Base-by-base conservation (phyloP, 2,113 vertebrate species). In the Mastomys coucha region DNA sequence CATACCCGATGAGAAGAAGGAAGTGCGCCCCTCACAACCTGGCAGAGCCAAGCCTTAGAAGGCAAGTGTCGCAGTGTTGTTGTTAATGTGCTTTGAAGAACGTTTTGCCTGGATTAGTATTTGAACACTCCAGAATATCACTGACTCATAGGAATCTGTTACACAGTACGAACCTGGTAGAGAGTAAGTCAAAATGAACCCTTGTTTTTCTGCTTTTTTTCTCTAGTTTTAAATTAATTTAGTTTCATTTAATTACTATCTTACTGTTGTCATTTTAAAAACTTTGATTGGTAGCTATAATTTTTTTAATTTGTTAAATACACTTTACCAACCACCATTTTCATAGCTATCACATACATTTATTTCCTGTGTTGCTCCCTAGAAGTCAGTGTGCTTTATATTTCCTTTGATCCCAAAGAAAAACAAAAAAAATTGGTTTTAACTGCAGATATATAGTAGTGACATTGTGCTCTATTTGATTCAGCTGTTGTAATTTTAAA, bases 41-140 rank as follows among this genome's bases (percentile, higher is more conserved):
- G 77, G 98, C 98, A 95, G 99, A 99, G 65, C 99, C 98, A 42
- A 98, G 0, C 19, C 80, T 99, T 24, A 63, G 16, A 11, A 13
- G 91, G 98, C 98, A 91, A 87, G 97, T 98, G 51, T 89, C 69
- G 56, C 84, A 84, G 22, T 65, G 11, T 49, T 95, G 11, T 49
- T 95, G 91, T 17, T 17, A 76, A 1, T 72, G 10, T 94, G 36
- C 45, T 51, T 90, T 33, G 42, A 75, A 51, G 72, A 78, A 53
- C 19, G 3, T 45, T 36, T 39, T 84, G 31, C 56, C 39, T 77
- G 49, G 82, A 31, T 78, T 92, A 81, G 26, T 72, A 65, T 91
- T 78, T 94, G 90, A 95, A 39, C 5, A 70, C 33, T 87, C 78
- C 14, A 87, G 17, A 94, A 33, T 72, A 67, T 77, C 28, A 86